Conservation (phyloP, 1,140 invertebrate species). For the Papilio aristodemus region DNA sequence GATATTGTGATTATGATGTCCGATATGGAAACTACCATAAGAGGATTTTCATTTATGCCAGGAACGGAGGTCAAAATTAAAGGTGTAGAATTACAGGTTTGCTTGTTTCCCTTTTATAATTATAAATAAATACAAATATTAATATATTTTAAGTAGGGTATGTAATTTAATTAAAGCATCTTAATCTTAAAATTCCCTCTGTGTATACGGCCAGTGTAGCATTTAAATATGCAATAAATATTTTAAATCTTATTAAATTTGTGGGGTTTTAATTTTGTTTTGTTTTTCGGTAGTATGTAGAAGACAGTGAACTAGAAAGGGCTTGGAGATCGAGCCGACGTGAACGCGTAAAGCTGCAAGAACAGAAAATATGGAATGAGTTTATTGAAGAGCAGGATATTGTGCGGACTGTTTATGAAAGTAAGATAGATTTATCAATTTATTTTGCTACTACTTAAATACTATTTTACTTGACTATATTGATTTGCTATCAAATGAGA, state of each 20-base stretch:
- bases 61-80: conserved; percentile 47
- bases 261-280: background rate
- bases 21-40: conserved; percentile 51
- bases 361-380: conserved; percentile 68
- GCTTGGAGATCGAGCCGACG: conserved; percentile 58
- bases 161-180: too few species aligned
- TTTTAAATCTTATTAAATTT: background rate
- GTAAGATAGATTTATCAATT: conserved; percentile 41
- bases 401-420: conserved; percentile 52
- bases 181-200: too few species aligned
- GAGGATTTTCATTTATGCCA: conserved; percentile 66
- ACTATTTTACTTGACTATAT: too few species aligned
- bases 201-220: background rate
- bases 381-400: conserved; percentile 68
- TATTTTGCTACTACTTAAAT: too few species aligned
- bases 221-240: background rate
- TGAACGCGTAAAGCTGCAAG: conserved; percentile 58
- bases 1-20: conserved; percentile 21
- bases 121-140: background rate
- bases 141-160: too few species aligned
- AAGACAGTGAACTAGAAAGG: conserved; percentile 57
- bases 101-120: conserved; percentile 10
- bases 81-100: conserved; percentile 54
- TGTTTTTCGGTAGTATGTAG: conserved; percentile 52
- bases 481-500: too few species aligned